Evolutionary conservation across 2,888 invertebrate genomes (phyloP).

Genomic region (Liodrosophila aerea): DNA sequence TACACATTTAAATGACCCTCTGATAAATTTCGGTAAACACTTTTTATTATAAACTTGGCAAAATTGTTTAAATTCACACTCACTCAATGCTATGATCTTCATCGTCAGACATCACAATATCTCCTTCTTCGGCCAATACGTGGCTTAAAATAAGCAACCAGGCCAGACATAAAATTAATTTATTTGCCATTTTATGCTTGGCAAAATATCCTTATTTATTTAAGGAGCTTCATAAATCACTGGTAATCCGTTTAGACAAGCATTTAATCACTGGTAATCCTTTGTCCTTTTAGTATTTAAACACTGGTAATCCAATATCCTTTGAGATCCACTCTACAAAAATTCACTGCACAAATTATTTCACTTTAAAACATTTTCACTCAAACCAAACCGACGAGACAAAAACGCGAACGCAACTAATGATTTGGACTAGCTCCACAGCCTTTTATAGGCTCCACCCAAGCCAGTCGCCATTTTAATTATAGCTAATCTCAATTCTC

Average conservation of each 20-base stretch:
- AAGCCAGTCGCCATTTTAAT: constrained; percentile 48
- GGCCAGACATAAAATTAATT: constrained; percentile 32
- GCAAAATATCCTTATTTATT: constrained; percentile 12
- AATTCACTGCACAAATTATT: constrained; percentile 10
- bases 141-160: constrained; percentile 35
- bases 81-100: constrained; percentile 62
- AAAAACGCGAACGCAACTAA: constrained; percentile 55
- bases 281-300: constrained; percentile 23
- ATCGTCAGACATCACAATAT: constrained; percentile 59
- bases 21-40: too few relatives aligned
- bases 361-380: constrained; percentile 29
- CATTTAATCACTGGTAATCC: constrained; percentile 33
- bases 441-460: constrained; percentile 56
- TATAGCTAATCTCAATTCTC: constrained; percentile 19
- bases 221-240: constrained; percentile 26
- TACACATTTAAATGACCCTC: too few relatives aligned
- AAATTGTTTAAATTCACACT: constrained; percentile 23
- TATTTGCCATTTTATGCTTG: constrained; percentile 41
- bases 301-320: constrained; percentile 35
- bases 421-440: constrained; percentile 3
- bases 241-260: constrained; percentile 38
- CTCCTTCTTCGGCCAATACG: constrained; percentile 52
- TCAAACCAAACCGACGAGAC: constrained; percentile 11
- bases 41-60: neutral
- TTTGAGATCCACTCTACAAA: constrained; percentile 15